These are phyloP conservation scores for Rhinoderma darwinii DNA, from an alignment of 2,113 vertebrate species.

Conservation along the genomic window DNA sequence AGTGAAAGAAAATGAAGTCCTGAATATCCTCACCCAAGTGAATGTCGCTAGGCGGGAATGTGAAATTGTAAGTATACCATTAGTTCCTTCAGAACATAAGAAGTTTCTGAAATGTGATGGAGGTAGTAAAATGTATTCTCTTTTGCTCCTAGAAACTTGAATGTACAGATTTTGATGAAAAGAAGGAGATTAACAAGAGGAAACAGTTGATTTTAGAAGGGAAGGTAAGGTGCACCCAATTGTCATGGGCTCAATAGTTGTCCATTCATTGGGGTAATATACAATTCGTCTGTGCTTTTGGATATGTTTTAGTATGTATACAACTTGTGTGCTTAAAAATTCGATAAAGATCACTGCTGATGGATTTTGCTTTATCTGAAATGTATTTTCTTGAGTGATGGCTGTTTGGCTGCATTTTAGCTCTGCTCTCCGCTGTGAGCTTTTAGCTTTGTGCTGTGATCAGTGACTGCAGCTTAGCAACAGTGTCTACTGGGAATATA, in stretches of 20 bases:
- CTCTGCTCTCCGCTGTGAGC: no score
- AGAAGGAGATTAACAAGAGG: slow-evolving; percentile 93
- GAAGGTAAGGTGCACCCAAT: slow-evolving; percentile 75
- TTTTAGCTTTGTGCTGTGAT: no score
- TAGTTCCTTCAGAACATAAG: background rate
- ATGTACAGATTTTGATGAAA: slow-evolving; percentile 89
- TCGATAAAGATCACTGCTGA: no score
- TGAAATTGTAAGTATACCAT: slow-evolving; percentile 74
- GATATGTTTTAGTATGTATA: no score
- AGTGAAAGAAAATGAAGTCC: slow-evolving; percentile 80
- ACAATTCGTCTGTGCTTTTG: no score
- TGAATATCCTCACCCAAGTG: slow-evolving; percentile 92
- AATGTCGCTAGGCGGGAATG: slow-evolving; percentile 87
- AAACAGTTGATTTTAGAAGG: slow-evolving; percentile 95
- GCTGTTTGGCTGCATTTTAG: no score
- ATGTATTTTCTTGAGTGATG: no score
- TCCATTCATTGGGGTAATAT: background rate
- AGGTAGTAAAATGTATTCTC: background rate
- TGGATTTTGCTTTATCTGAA: no score
- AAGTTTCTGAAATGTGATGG: background rate
- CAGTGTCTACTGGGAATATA: no score
- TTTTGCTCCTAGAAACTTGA: slow-evolving; percentile 83
- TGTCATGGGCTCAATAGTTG: background rate
- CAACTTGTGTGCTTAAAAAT: no score
- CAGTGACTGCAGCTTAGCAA: no score